Percentiles rank a stretch among this genome's conserved stretches.
phyloP scores from a whole-genome alignment of 2,888 invertebrate genomes.

The Danaus chrysippus region DNA sequence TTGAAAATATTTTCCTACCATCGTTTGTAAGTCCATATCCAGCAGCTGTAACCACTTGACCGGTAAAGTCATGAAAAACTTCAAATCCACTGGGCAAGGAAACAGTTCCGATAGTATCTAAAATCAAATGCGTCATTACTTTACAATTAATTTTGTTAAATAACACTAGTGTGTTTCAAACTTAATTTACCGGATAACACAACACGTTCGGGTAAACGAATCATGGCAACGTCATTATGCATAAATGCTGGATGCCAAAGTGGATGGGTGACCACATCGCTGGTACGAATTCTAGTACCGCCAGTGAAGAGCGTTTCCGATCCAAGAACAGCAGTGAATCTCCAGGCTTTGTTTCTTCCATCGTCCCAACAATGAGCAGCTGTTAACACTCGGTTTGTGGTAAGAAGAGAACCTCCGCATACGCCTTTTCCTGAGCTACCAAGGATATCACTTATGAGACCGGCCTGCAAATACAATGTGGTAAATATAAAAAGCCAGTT shows the following conservation, averaged over 20 bases:
- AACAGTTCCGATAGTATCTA: conserved; percentile 29
- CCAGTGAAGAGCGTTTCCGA: conserved; percentile 47
- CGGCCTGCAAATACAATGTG: conserved; percentile 29
- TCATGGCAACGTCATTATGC: conserved; percentile 45
- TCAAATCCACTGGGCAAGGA: conserved; percentile 36
- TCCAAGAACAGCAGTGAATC: conserved; percentile 50
- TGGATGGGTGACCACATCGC: conserved; percentile 42
- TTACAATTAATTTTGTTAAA: neutral
- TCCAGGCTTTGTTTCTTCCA: conserved; percentile 45
- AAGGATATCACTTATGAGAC: conserved; percentile 33
- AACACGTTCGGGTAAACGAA: conserved; percentile 12
- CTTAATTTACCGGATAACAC: conserved; percentile 12
- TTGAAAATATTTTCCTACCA: conserved; percentile 21
- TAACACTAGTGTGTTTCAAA: too few relatives aligned
- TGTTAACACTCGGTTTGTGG: conserved; percentile 29
- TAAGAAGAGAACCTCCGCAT: conserved; percentile 55
- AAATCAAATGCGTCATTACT: conserved; percentile 10
- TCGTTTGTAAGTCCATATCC: conserved; percentile 47
- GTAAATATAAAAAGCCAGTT: too few relatives aligned
- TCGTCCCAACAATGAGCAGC: conserved; percentile 49
- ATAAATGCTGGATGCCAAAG: conserved; percentile 42
- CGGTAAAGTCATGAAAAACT: conserved; percentile 40
- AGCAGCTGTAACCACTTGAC: conserved; percentile 44
- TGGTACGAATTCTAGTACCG: conserved; percentile 44
- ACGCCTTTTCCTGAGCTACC: conserved; percentile 36